Evolutionary conservation across 2,888 invertebrate genomes (phyloP).

Genomic region (Osedax frankpressi): DNA sequence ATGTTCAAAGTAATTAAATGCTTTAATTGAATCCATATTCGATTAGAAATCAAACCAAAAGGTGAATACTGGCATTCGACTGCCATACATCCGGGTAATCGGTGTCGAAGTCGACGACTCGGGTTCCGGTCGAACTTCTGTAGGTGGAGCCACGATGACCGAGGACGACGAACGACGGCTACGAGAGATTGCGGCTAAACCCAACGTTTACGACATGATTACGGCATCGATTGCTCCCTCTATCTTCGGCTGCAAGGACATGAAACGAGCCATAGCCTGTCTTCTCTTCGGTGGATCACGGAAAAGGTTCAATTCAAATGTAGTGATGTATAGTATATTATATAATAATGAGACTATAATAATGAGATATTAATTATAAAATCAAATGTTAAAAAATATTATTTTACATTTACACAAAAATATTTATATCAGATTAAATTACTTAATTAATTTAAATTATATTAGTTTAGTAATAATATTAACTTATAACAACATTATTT

Average conservation of each 20-base stretch:
- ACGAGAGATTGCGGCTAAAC: constrained; percentile 66
- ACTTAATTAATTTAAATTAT: too few species aligned
- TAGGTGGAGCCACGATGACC: constrained; percentile 36
- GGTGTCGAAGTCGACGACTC: constrained; percentile 72
- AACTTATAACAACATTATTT: too few species aligned
- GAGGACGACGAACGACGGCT: constrained; percentile 68
- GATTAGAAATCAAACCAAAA: constrained; percentile 56
- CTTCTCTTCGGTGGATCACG: constrained; percentile 76
- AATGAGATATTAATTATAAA: too few species aligned
- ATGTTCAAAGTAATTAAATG: neutral
- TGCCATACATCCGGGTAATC: constrained; percentile 83
- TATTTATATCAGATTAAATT: too few species aligned
- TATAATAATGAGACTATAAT: too few species aligned
- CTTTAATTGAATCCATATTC: constrained; percentile 27
- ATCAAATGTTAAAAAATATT: too few species aligned
- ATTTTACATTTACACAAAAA: too few species aligned
- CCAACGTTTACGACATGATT: constrained; percentile 75
- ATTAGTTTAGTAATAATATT: too few species aligned
- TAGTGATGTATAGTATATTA: too few species aligned
- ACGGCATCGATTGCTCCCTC: constrained; percentile 87
- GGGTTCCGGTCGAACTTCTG: constrained; percentile 39
- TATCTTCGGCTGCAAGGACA: constrained; percentile 81
- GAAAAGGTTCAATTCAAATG: too few species aligned
- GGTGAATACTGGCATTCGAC: constrained; percentile 67
- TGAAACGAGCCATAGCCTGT: constrained; percentile 90